Percentiles rank a stretch among this genome's conserved stretches.
Evolutionary conservation across 1,140 invertebrate genomes (phyloP).

Genomic region (Caenorhabditis elegans): DNA sequence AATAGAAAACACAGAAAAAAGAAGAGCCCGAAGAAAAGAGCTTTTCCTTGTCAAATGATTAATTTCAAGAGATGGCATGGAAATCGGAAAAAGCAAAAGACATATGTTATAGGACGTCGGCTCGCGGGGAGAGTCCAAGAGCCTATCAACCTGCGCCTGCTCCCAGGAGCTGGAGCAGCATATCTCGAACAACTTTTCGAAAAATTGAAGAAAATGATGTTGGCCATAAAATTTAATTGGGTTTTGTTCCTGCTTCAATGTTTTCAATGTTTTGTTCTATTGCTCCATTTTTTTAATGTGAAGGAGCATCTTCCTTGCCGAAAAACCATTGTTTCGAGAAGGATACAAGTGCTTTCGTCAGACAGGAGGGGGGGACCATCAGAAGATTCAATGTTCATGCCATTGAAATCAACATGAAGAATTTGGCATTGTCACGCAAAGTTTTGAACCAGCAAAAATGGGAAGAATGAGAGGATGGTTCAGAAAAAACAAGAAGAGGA

Average conservation of each 20-base stretch:
- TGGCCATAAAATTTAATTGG: not conserved
- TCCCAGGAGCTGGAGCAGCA: not conserved
- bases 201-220: not conserved
- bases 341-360: not conserved
- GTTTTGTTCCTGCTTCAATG: not conserved
- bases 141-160: constrained; percentile 10
- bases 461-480: not conserved
- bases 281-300: not conserved
- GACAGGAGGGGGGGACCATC: too few relatives aligned
- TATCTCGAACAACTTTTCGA: not conserved
- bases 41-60: not conserved
- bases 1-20: not conserved
- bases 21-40: not conserved
- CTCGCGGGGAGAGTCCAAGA: not conserved
- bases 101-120: constrained; percentile 4
- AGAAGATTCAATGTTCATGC: not conserved
- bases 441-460: not conserved
- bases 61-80: not conserved
- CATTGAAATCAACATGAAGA: not conserved
- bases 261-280: not conserved
- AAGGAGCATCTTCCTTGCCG: not conserved
- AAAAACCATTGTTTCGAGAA: not conserved
- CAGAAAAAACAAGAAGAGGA: not conserved
- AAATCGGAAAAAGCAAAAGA: not conserved
- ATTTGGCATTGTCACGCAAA: constrained; percentile 19